Conservation (phyloP, 2,113 vertebrate species). For the Cyprichromis sp. region DNA sequence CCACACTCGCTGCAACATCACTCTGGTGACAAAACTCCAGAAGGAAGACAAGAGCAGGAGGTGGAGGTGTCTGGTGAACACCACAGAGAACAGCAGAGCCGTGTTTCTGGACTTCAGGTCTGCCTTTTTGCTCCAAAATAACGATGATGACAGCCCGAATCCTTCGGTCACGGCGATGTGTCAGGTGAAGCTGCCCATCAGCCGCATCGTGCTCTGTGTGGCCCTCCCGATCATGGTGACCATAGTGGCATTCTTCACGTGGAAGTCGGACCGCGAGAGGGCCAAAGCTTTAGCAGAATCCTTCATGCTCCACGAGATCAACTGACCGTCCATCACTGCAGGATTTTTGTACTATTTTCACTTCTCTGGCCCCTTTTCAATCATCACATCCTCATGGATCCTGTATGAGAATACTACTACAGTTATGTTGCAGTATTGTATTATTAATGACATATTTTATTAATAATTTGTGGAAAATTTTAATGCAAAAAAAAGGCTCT, state of each 20-base stretch:
- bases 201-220: constrained; percentile 22
- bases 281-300: not conserved
- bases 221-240: constrained; percentile 25
- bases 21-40: not conserved
- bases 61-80: constrained; percentile 26
- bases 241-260: not conserved
- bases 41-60: constrained; percentile 19
- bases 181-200: not conserved
- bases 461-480: not conserved
- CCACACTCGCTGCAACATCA: not conserved
- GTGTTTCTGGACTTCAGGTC: constrained; percentile 11
- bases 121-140: not conserved
- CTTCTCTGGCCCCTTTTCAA: not conserved
- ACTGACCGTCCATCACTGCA: not conserved
- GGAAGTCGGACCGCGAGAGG: not conserved
- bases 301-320: not conserved
- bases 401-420: not conserved
- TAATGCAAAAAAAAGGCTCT: not conserved
- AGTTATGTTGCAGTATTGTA: not conserved
- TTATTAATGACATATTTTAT: not conserved
- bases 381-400: not conserved
- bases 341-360: not conserved
- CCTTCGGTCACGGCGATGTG: accelerated
- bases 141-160: accelerated
- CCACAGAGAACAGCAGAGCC: not conserved